Base-by-base conservation (phyloP, 2,888 invertebrate genomes). In the Himalopsyche anomala region DNA sequence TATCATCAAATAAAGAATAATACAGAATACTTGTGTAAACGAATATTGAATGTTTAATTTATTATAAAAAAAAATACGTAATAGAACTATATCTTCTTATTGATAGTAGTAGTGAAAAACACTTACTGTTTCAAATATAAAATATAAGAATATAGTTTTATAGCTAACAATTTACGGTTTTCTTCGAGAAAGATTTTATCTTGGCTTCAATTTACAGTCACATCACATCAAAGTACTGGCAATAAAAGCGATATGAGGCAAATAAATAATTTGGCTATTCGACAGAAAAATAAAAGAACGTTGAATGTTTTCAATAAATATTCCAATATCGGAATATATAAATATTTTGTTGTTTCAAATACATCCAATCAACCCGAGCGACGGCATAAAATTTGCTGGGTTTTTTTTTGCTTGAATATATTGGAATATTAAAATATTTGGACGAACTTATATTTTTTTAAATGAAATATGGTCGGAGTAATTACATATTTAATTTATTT, bases 251-350 rank as follows among this genome's bases (percentile, higher is more conserved):
- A 74, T 74, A 74, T 74, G 74, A 74, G 36, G 15, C 74, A 74
- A 74, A 74, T 74, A 74, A 74, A 74, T 74, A 74, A 74, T 74
- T 74, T 74, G 74, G 74, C 74, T 36, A 74, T 74, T 74, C 74
- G 74, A 74, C 74, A 74, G 74, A 74, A 74, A 74, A 74, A 74
- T 74, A 74, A 11, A 74, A 38, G 36, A 38, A 11, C 15, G 36
- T 74, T 74, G 74, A 36, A 74, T 36, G 74, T 36, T 74, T 74
- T 36, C 74, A 74, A 74, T 74, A 74, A 74, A 74, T 36, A 36
- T 74, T 36, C 74, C 74, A 74, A 36, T 36, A 28, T 36, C 74
- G 74, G 74, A 74, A 74, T 74, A 74, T 74, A 74, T 74, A 74
- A 74, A 74, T 74, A 74, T 38, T 74, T 74, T 74, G 69, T 69